phyloP scores from a whole-genome alignment of 53 echinoderm and acorn worm species.

The Holothuria leucospilota region DNA sequence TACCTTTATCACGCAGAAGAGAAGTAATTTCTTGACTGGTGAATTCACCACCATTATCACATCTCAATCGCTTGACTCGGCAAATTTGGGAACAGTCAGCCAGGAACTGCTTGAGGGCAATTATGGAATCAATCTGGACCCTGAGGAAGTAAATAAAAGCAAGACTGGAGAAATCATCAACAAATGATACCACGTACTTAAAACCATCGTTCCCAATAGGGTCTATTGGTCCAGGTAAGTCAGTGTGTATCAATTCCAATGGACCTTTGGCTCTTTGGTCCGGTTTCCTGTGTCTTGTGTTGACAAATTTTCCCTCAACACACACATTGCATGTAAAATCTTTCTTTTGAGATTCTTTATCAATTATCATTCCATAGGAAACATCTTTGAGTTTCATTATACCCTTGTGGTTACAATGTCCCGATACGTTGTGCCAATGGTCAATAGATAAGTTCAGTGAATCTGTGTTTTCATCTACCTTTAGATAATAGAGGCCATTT shows the following conservation, averaged over 20 bases:
- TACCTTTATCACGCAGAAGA: constrained; percentile 28
- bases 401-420: constrained; percentile 58
- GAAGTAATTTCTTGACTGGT: constrained; percentile 28
- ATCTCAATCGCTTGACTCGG: constrained; percentile 33
- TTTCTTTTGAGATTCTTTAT: neutral
- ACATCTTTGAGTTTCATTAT: constrained; percentile 49
- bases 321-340: constrained; percentile 39
- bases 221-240: constrained; percentile 48
- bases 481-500: constrained; percentile 36
- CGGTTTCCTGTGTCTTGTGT: neutral
- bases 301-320: constrained; percentile 34
- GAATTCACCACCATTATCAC: constrained; percentile 63
- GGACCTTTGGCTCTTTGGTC: neutral
- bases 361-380: constrained; percentile 27
- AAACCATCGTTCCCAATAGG: constrained; percentile 49
- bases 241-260: constrained; percentile 17
- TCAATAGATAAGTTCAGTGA: neutral
- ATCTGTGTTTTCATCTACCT: constrained; percentile 4
- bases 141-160: constrained; percentile 56
- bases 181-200: constrained; percentile 43
- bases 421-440: constrained; percentile 50
- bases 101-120: constrained; percentile 43
- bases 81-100: constrained; percentile 48
- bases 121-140: constrained; percentile 41
- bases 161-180: constrained; percentile 47